Conservation (phyloP, 2,888 invertebrate species). For the Masnerella sp. region DNA sequence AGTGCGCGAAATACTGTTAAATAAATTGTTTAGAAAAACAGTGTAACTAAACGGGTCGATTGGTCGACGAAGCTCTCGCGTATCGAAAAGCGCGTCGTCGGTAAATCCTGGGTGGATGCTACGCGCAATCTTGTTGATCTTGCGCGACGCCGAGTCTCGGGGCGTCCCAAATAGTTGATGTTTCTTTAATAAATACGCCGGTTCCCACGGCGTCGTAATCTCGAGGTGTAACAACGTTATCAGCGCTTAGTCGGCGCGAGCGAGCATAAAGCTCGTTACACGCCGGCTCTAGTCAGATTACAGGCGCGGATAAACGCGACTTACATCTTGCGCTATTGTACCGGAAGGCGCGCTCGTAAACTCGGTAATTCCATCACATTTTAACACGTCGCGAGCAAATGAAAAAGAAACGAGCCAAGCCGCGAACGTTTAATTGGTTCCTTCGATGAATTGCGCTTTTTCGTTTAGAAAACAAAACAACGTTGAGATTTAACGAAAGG, state of each 20-base stretch:
- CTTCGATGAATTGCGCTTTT: not conserved
- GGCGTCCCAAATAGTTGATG: slow-evolving; percentile 38
- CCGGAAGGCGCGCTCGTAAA: slow-evolving; percentile 57
- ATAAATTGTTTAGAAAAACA: too few relatives aligned
- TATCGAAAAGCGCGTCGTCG: slow-evolving; percentile 38
- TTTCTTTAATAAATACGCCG: slow-evolving; percentile 51
- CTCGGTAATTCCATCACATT: slow-evolving; percentile 51
- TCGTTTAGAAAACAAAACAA: too few relatives aligned
- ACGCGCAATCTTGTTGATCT: slow-evolving; percentile 45
- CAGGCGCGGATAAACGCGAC: slow-evolving; percentile 54
- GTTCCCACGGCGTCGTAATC: slow-evolving; percentile 55
- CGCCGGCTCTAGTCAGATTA: slow-evolving; percentile 56
- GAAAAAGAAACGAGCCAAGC: slow-evolving; percentile 10
- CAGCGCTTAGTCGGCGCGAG: slow-evolving; percentile 51
- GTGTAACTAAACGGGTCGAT: too few relatives aligned
- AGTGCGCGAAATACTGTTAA: too few relatives aligned
- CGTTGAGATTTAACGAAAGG: too few relatives aligned
- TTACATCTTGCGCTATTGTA: slow-evolving; percentile 48
- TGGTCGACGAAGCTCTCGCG: too few relatives aligned
- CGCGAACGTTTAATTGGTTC: slow-evolving; percentile 15
- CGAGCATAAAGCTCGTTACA: slow-evolving; percentile 62
- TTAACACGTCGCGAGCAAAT: slow-evolving; percentile 33
- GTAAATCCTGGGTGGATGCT: slow-evolving; percentile 44
- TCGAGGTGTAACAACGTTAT: slow-evolving; percentile 54
- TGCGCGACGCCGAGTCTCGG: slow-evolving; percentile 29